Evolutionary conservation across 2,888 invertebrate genomes (phyloP), one percentile per base, ranked within the genome.

Genomic region (Bibio marci): DNA sequence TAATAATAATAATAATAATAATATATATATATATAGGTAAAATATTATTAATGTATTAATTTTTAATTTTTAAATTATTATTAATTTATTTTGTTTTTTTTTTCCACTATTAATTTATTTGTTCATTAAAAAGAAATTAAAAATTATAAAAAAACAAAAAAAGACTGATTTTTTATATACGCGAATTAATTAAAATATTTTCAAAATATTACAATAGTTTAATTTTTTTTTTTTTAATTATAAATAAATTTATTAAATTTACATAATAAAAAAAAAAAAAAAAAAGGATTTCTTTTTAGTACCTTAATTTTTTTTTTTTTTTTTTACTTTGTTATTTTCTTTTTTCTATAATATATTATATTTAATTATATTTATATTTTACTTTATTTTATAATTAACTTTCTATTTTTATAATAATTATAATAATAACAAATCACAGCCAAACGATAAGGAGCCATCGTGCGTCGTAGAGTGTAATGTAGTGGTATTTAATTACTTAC

Each of bases 391-490:
- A 12, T 17, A n/a, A 17, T 30, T 30, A 26, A n/a, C 12, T 33
- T 27, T 27, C 27, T 14, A 19, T 33, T 18, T 33, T 35, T 34
- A 34, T 19, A 34, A 34, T 19, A 19, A 34, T 18, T 19, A 19
- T 34, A 4, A 18, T 47, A 47, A 44, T 44, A 45, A 45, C 45
- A 45, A 45, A 40, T 47, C 47, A 47, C 47, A 47, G 47, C 47
- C 47, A 47, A 47, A 44, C 44, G 45, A 47, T 47, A 44, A 42
- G 44, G 47, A 47, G 47, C 44, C 43, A 33, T 8, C 22, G 22
- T n/a, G n/a, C n/a, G n/a, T n/a, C n/a, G n/a, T n/a, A n/a, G n/a
- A n/a, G n/a, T n/a, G n/a, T n/a, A n/a, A n/a, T n/a, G n/a, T n/a
- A n/a, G n/a, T n/a, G n/a, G n/a, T n/a, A n/a, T n/a, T n/a, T n/a